Evolutionary conservation across 2,797 vertebrate species (phyloP).

Genomic region (Enteromius treurensis): DNA sequence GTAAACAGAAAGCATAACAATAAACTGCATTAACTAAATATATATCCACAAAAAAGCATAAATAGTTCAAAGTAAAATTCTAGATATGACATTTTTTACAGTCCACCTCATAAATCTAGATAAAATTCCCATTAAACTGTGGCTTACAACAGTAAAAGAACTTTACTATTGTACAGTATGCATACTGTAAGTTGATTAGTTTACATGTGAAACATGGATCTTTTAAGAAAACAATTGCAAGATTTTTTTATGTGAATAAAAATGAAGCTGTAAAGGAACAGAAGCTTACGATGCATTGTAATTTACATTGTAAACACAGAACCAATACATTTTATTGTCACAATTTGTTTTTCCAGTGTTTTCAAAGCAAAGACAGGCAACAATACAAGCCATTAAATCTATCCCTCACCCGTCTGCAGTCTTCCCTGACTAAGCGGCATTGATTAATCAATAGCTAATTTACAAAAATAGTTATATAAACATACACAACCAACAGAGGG

Average conservation of each 20-base stretch:
- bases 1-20: not conserved
- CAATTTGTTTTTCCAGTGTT: not conserved
- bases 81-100: not conserved
- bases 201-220: too few relatives aligned
- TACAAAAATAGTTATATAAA: not conserved
- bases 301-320: not conserved
- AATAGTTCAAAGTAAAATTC: too few relatives aligned
- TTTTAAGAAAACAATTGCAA: not conserved
- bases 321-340: not conserved
- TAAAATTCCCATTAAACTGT: not conserved
- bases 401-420: not conserved
- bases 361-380: not conserved
- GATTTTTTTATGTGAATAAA: not conserved
- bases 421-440: not conserved
- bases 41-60: not conserved
- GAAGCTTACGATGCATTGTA: not conserved
- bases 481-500: not conserved
- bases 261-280: not conserved
- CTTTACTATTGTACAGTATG: not conserved
- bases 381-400: conserved; percentile 7
- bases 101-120: not conserved
- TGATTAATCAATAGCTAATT: conserved; percentile 27
- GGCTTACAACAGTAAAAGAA: not conserved
- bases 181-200: not conserved
- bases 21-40: not conserved